Base-by-base conservation (phyloP, 2,113 vertebrate genomes). In the Tauraco erythrolophus region DNA sequence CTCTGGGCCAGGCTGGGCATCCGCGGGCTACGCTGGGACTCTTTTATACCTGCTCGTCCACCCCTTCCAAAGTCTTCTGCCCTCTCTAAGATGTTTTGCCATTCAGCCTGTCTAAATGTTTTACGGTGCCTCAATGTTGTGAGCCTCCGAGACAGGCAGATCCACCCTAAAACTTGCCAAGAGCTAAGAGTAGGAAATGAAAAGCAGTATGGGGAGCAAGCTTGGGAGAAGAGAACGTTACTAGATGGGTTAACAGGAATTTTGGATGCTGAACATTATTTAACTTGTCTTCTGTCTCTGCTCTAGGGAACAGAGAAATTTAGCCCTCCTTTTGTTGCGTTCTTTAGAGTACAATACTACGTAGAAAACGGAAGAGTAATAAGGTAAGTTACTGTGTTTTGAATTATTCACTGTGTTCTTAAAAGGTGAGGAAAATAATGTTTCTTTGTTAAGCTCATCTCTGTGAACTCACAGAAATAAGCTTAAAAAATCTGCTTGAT, bases 301-400 rank as follows among this genome's bases (percentile, higher is more conserved):
- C 54, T 37, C 10, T 98, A 99, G 99, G 98, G 96, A 74, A 78
- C 96, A 57, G 97, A 98, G 89, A 98, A 96, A 89, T 98, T 98
- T 86, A 95, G 93, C 3, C 96, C 98, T 85, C 99, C 99, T 68
- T 98, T 99, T 6, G 97, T 99, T 62, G 98, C 99, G 0, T 99
- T 97, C 97, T 98, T 99, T 60, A 98, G 98, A 97, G 99, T 99
- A 69, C 99, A 99, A 91, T 99, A 98, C 97, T 99, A 99, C 0
- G 98, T 99, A 81, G 99, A 99, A 95, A 99, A 99, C 30, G 99
- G 99, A 50, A 97, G 98, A 94, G 97, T 99, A 37, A 95, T 99
- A 91, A 98, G 99, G 99, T 99, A 98, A 75, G 43, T 80, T 64
- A 45, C 27, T 91, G 41, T 56, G 15, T 37, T 94, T 88, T 78